These are phyloP conservation scores for Platichthys stellatus DNA, from an alignment of 2,113 vertebrate species.

Conservation along the genomic window DNA sequence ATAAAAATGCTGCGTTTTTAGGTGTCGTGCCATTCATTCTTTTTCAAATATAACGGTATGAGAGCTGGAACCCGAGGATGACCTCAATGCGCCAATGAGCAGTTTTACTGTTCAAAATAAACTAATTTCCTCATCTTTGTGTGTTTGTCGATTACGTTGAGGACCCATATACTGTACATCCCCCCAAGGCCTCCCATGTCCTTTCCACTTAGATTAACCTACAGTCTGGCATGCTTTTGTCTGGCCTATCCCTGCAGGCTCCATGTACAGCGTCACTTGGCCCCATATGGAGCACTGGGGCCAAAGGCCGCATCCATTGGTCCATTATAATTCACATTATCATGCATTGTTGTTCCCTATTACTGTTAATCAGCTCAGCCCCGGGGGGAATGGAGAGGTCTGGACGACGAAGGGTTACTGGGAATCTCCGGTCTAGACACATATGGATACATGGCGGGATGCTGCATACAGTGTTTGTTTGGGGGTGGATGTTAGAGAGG, in stretches of 20 bases:
- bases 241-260: conserved; percentile 52
- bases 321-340: conserved; percentile 71
- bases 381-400: conserved; percentile 23
- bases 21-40: neutral
- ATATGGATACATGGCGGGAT: conserved; percentile 16
- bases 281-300: conserved; percentile 44
- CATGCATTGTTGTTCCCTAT: conserved; percentile 67
- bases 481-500: neutral
- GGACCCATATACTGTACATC: neutral
- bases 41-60: conserved; percentile 9
- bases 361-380: conserved; percentile 69
- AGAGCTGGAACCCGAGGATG: conserved; percentile 8
- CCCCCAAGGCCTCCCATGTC: conserved; percentile 44
- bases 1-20: conserved; percentile 11
- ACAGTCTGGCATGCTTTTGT: conserved; percentile 53
- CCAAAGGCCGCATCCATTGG: conserved; percentile 54
- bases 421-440: conserved; percentile 57
- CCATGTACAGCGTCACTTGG: conserved; percentile 27
- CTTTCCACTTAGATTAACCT: conserved; percentile 57
- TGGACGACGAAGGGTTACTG: conserved; percentile 27
- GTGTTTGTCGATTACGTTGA: conserved; percentile 8
- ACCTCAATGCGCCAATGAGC: conserved; percentile 14
- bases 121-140: conserved; percentile 33
- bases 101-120: conserved; percentile 36
- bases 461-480: conserved; percentile 1